phyloP scores from a whole-genome alignment of 2,113 vertebrate species.

The Abramis brama region DNA sequence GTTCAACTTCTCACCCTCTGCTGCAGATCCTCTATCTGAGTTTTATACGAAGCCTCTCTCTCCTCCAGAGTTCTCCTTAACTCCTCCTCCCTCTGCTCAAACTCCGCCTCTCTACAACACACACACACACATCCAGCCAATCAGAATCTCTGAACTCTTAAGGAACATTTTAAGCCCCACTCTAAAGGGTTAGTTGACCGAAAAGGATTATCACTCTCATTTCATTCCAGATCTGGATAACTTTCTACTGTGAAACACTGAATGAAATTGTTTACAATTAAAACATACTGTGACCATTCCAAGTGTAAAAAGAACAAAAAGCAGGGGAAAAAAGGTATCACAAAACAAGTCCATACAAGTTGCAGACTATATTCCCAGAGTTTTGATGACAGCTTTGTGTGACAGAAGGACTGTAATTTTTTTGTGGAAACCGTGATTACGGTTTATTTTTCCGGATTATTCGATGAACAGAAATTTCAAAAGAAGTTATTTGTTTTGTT shows the following conservation, averaged over 20 bases:
- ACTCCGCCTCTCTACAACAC: conserved; percentile 83
- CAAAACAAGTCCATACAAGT: background rate
- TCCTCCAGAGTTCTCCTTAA: conserved; percentile 81
- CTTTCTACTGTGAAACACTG: background rate
- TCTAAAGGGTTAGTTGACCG: background rate
- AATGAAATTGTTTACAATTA: background rate
- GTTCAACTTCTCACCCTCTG: conserved; percentile 75
- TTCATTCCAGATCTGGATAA: background rate
- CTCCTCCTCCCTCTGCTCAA: conserved; percentile 87
- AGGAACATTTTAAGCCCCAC: background rate
- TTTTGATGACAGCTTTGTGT: no score
- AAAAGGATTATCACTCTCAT: background rate
- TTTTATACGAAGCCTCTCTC: conserved; percentile 81
- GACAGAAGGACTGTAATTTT: no score
- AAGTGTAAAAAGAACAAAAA: background rate
- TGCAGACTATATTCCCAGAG: background rate
- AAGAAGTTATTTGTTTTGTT: no score
- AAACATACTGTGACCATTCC: background rate
- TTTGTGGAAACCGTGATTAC: no score
- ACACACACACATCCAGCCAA: background rate
- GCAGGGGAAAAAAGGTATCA: background rate
- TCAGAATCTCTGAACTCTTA: background rate
- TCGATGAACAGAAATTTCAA: no score
- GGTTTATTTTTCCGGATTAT: no score
- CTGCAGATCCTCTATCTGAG: conserved; percentile 80